Conservation (phyloP, 2,113 vertebrate species). For the Antigone vipio region DNA sequence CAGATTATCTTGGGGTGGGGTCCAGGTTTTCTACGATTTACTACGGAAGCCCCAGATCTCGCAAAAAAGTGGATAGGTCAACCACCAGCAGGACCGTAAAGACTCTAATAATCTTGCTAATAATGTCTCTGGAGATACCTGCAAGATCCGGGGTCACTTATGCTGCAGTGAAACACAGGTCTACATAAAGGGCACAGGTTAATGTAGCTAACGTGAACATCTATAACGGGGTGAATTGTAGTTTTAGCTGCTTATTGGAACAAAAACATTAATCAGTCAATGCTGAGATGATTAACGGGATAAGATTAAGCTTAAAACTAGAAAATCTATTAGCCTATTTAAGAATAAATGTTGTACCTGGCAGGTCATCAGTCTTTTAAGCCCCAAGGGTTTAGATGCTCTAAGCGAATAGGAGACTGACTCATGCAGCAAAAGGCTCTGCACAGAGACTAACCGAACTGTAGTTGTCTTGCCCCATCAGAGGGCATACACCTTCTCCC, state of each 20-base stretch:
- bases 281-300: neutral
- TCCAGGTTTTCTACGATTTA: neutral
- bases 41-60: neutral
- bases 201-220: neutral
- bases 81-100: neutral
- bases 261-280: neutral
- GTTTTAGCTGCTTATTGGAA: neutral
- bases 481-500: neutral
- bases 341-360: neutral
- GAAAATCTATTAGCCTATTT: constrained; percentile 12
- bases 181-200: neutral
- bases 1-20: neutral
- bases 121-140: neutral
- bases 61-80: neutral
- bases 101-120: neutral
- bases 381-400: neutral
- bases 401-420: neutral
- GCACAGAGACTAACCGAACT: no score
- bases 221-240: neutral
- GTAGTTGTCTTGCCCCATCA: neutral
- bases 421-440: neutral
- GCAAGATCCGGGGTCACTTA: neutral
- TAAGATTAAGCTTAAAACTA: constrained; percentile 18
- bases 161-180: neutral
- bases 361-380: constrained; percentile 1